These are phyloP conservation scores for Vandiemenella viatica DNA, from an alignment of 2,888 invertebrate species.

Conservation along the genomic window DNA sequence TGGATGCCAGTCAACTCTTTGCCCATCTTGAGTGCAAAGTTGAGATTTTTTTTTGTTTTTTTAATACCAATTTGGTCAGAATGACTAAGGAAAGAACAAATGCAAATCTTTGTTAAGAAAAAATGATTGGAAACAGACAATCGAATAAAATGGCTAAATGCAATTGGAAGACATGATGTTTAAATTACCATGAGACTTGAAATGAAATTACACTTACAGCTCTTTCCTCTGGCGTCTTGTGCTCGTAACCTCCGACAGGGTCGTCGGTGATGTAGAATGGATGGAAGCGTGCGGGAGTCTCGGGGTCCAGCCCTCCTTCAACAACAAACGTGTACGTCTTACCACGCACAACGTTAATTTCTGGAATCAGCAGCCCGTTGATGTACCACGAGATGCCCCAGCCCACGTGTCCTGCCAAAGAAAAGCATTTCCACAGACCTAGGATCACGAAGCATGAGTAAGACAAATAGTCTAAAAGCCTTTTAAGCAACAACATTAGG, in stretches of 20 bases:
- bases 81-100: too few species aligned
- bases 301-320: constrained; percentile 70
- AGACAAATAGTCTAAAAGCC: too few species aligned
- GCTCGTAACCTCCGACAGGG: constrained; percentile 74
- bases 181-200: too few species aligned
- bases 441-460: neutral
- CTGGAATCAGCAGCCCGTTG: constrained; percentile 82
- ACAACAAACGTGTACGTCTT: constrained; percentile 75
- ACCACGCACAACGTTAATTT: constrained; percentile 76
- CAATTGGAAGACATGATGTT: too few species aligned
- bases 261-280: constrained; percentile 73
- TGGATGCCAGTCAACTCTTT: too few species aligned
- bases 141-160: too few species aligned
- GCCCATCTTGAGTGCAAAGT: too few species aligned
- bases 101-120: too few species aligned
- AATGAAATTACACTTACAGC: constrained; percentile 39
- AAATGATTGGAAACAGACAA: too few species aligned
- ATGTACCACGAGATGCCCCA: constrained; percentile 94
- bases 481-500: too few species aligned
- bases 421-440: neutral
- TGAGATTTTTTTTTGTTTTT: too few species aligned
- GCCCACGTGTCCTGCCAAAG: constrained; percentile 63
- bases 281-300: constrained; percentile 69
- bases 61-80: too few species aligned
- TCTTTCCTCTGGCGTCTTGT: constrained; percentile 67